These are phyloP conservation scores for Setophaga petechia DNA, from an alignment of 2,113 vertebrate genomes.

Conservation along the genomic window DNA sequence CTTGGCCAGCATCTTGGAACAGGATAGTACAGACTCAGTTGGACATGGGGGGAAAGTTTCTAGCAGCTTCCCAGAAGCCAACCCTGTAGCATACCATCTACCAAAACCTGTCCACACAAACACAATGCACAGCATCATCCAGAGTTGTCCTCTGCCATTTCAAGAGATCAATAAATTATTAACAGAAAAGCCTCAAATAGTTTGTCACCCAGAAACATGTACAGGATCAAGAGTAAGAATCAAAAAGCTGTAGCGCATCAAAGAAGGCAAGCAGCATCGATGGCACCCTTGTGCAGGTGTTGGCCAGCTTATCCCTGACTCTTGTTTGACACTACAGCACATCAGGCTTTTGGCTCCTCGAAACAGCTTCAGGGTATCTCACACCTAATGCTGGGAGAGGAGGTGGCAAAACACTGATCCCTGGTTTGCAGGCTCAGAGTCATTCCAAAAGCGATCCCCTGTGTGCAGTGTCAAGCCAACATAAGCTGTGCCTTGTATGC, in stretches of 20 bases:
- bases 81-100: neutral
- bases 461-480: neutral
- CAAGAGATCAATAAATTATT: neutral
- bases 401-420: neutral
- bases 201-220: neutral
- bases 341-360: neutral
- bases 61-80: neutral
- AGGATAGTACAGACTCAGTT: neutral
- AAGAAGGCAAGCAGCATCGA: neutral
- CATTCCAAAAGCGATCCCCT: neutral
- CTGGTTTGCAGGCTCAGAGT: neutral
- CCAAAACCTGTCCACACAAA: neutral
- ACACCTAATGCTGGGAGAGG: neutral
- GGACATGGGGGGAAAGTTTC: neutral
- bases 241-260: neutral
- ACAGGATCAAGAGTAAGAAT: neutral
- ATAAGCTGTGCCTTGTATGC: neutral
- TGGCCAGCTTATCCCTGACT: neutral
- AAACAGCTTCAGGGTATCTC: neutral
- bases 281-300: neutral
- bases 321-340: neutral
- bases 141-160: neutral
- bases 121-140: accelerated
- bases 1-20: neutral
- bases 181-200: neutral